phyloP scores from a whole-genome alignment of 1,140 invertebrate species.

The Aphelenchoides fujianensis region DNA sequence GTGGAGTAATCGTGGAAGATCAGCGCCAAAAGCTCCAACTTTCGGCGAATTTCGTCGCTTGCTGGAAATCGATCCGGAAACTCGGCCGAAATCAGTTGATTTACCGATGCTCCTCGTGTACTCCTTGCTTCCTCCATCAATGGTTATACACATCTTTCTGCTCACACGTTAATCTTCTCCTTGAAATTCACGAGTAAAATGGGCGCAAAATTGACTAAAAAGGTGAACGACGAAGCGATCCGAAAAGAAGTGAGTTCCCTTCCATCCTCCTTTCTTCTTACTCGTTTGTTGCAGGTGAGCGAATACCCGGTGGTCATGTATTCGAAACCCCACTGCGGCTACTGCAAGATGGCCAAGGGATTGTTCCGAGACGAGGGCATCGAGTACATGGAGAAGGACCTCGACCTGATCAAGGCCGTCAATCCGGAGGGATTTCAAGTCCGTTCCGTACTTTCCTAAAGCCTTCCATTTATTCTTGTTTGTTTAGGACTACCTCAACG shows the following conservation, averaged over 20 bases:
- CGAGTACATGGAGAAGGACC: constrained; percentile 37
- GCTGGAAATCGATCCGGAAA: too few relatives aligned
- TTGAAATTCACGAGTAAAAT: background rate
- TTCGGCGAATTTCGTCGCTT: too few relatives aligned
- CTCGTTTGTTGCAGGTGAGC: constrained; percentile 37
- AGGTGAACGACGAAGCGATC: constrained; percentile 27
- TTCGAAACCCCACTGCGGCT: constrained; percentile 46
- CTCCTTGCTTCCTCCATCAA: too few relatives aligned
- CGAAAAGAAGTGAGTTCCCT: constrained; percentile 22
- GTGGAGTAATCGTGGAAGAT: background rate
- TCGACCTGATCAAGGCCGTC: constrained; percentile 30
- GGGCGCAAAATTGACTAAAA: constrained; percentile 13
- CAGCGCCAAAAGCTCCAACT: too few relatives aligned
- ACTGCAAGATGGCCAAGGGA: constrained; percentile 46
- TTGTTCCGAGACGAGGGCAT: constrained; percentile 43
- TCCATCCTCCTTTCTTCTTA: constrained; percentile 2
- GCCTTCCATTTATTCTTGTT: constrained; percentile 16
- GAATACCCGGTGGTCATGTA: constrained; percentile 44
- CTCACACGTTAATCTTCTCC: too few relatives aligned
- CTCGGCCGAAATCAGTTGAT: too few relatives aligned
- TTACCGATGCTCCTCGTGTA: too few relatives aligned
- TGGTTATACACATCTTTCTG: too few relatives aligned
- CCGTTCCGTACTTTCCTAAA: constrained; percentile 8
- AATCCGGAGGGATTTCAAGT: constrained; percentile 35
- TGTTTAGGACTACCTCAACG: constrained; percentile 41